These are phyloP conservation scores for Pseudomyrmex cubaensis DNA, from an alignment of 1,140 invertebrate species.

Conservation along the genomic window DNA sequence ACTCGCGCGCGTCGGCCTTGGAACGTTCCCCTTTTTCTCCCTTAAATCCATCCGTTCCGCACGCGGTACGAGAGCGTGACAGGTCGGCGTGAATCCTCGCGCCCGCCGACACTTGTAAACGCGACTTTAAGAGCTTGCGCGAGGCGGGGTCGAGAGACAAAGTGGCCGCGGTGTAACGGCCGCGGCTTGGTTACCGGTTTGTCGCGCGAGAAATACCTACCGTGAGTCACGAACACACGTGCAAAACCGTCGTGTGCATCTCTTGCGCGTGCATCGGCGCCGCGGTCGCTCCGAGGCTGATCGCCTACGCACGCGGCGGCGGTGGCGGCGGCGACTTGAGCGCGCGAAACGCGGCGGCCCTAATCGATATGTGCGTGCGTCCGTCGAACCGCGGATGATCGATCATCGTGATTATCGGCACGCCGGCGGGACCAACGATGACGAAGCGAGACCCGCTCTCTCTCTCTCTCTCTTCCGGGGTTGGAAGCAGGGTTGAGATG, in stretches of 20 bases:
- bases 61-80: slow-evolving; percentile 60
- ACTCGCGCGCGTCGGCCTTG: slow-evolving; percentile 14
- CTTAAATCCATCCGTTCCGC: slow-evolving; percentile 66
- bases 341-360: slow-evolving; percentile 38
- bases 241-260: slow-evolving; percentile 15
- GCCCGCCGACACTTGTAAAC: slow-evolving; percentile 72
- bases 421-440: slow-evolving; percentile 17
- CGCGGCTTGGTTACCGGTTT: slow-evolving; percentile 72
- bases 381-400: slow-evolving; percentile 55
- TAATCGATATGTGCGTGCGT: slow-evolving; percentile 70
- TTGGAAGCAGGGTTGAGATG: slow-evolving; percentile 23
- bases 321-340: slow-evolving; percentile 19
- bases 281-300: slow-evolving; percentile 30
- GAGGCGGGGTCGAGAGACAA: slow-evolving; percentile 68
- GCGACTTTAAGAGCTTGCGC: slow-evolving; percentile 66
- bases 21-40: slow-evolving; percentile 18
- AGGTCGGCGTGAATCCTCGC: slow-evolving; percentile 65
- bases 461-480: slow-evolving; percentile 19
- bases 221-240: slow-evolving; percentile 53
- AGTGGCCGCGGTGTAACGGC: slow-evolving; percentile 73
- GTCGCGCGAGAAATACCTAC: slow-evolving; percentile 67
- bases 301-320: slow-evolving; percentile 62
- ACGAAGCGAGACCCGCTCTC: slow-evolving; percentile 1
- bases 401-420: slow-evolving; percentile 68
- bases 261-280: slow-evolving; percentile 19